Evolutionary conservation across 2,888 invertebrate genomes (phyloP).

Genomic region (Trichopria drosophilae): DNA sequence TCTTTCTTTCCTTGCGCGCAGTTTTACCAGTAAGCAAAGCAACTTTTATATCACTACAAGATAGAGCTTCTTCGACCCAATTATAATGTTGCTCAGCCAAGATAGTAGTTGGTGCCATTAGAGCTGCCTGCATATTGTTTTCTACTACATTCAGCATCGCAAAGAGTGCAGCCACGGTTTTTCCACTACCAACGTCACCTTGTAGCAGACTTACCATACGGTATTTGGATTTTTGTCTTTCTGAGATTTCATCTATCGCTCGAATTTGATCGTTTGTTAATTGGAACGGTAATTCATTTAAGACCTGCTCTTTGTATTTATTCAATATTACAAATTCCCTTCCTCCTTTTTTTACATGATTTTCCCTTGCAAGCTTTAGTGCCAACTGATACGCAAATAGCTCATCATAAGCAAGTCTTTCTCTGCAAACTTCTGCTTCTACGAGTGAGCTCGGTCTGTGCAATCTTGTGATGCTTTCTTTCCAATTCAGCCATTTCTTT

Average conservation of each 20-base stretch:
- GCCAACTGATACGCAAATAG: conserved; percentile 27
- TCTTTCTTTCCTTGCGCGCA: conserved; percentile 9
- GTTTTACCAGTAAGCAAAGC: conserved; percentile 11
- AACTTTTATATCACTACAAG: conserved; percentile 8
- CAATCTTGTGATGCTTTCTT: conserved; percentile 27
- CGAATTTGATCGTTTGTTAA: conserved; percentile 27
- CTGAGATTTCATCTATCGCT: conserved; percentile 22
- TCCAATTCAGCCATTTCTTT: conserved; percentile 28
- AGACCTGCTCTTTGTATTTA: conserved; percentile 28
- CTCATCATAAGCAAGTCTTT: conserved; percentile 29
- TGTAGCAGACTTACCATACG: conserved; percentile 24
- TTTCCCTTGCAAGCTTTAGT: conserved; percentile 26
- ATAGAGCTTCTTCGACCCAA: conserved; percentile 11
- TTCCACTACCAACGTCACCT: conserved; percentile 31
- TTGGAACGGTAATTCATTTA: conserved; percentile 27
- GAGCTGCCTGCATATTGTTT: conserved; percentile 21
- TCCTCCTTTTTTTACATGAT: conserved; percentile 26
- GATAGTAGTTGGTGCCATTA: conserved; percentile 28
- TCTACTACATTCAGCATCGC: conserved; percentile 14
- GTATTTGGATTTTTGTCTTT: conserved; percentile 8
- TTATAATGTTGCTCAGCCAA: conserved; percentile 25
- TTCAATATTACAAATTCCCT: conserved; percentile 28
- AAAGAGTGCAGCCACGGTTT: conserved; percentile 28
- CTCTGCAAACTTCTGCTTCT: conserved; percentile 27
- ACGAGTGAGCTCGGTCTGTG: conserved; percentile 26